A percentile compares a stretch with the other conserved stretches of the same genome.
phyloP scores from a whole-genome alignment of 2,797 vertebrate species.

The Zenarchopterus dispar region DNA sequence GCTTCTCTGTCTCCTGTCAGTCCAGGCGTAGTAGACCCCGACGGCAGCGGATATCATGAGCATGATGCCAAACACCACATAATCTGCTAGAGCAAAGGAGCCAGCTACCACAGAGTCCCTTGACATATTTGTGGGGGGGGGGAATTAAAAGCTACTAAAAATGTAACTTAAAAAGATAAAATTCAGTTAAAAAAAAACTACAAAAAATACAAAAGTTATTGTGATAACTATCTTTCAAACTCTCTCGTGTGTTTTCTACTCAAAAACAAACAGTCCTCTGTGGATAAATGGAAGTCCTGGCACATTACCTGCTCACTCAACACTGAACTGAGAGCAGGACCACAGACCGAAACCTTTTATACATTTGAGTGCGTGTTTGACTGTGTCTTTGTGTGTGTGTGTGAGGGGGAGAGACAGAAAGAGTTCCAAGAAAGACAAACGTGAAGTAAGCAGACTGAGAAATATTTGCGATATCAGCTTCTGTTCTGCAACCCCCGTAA shows the following conservation, averaged over 20 bases:
- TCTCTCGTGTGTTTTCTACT: background rate
- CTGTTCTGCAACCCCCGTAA: background rate
- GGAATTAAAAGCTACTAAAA: background rate
- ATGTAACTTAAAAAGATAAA: background rate
- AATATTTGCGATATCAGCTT: conserved; percentile 7
- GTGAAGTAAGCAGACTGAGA: conserved; percentile 31
- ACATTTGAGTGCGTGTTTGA: conserved; percentile 21
- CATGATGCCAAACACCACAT: conserved; percentile 90
- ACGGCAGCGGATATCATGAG: conserved; percentile 87
- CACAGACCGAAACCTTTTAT: conserved; percentile 32
- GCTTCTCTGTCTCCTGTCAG: conserved; percentile 78
- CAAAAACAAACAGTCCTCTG: conserved; percentile 19
- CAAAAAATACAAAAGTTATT: too few species aligned
- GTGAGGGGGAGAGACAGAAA: conserved; percentile 1
- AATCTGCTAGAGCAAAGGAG: conserved; percentile 87
- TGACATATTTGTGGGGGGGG: conserved; percentile 56
- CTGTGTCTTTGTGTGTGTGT: conserved; percentile 5
- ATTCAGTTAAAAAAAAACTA: too few species aligned
- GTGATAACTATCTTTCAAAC: background rate
- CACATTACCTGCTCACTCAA: conserved; percentile 39
- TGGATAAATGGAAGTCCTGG: conserved; percentile 28
- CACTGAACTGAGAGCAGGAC: conserved; percentile 37
- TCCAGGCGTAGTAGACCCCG: conserved; percentile 89
- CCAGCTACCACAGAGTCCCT: conserved; percentile 2
- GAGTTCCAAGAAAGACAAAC: conserved; percentile 47